Percentiles rank a stretch among this genome's conserved stretches.
phyloP scores from a whole-genome alignment of 2,797 vertebrate species.

The Salmo trutta region DNA sequence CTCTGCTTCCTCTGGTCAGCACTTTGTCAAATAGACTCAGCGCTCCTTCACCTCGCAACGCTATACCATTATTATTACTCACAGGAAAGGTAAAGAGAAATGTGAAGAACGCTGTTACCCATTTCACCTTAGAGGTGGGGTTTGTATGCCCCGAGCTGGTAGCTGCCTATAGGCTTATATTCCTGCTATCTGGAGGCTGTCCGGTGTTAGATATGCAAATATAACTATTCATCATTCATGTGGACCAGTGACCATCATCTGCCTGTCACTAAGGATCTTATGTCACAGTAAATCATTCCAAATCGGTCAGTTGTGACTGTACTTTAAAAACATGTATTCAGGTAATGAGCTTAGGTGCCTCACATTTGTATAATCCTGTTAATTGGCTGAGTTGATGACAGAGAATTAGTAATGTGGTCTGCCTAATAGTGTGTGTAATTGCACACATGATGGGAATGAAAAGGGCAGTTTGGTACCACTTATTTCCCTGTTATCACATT shows the following conservation, averaged over 20 bases:
- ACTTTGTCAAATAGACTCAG: not conserved
- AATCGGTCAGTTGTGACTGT: not conserved
- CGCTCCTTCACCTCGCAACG: not conserved
- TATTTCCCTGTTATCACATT: not conserved
- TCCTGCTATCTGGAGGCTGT: not conserved
- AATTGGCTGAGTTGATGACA: constrained; percentile 40
- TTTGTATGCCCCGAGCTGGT: not conserved
- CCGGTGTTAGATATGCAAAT: not conserved
- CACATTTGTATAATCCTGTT: constrained; percentile 19
- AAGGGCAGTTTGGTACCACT: not conserved
- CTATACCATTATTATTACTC: not conserved
- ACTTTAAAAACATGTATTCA: not conserved
- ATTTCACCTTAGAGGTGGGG: not conserved
- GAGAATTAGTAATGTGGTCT: constrained; percentile 20
- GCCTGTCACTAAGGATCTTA: not conserved
- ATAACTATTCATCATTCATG: not conserved
- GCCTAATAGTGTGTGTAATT: constrained; percentile 37
- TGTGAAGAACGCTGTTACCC: not conserved
- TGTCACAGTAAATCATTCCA: not conserved
- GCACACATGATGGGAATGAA: constrained; percentile 23
- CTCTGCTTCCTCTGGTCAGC: not conserved
- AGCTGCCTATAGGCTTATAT: not conserved
- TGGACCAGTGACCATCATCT: not conserved
- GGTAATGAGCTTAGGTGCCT: constrained; percentile 7
- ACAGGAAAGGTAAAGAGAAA: not conserved